phyloP scores from a whole-genome alignment of 2,797 vertebrate species.

The Spheniscus humboldti region DNA sequence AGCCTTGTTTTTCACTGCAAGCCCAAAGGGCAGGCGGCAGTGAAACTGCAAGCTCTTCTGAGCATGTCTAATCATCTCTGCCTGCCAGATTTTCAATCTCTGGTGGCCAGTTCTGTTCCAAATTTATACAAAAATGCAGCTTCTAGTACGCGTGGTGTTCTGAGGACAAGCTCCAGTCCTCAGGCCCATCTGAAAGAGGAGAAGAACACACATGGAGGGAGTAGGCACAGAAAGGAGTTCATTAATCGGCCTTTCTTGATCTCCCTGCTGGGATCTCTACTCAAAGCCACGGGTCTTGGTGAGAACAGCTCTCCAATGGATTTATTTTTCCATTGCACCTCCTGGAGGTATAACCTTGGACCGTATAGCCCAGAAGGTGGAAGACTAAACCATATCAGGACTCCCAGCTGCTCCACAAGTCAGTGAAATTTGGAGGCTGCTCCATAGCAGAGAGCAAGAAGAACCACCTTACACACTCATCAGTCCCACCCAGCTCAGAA shows the following conservation, averaged over 20 bases:
- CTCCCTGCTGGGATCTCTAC: background rate
- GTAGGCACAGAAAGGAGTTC: background rate
- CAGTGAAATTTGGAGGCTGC: background rate
- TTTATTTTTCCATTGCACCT: background rate
- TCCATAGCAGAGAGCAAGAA: background rate
- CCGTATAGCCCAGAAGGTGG: background rate
- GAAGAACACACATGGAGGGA: background rate
- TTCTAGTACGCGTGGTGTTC: background rate
- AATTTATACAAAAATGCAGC: background rate
- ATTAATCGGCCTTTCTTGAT: background rate
- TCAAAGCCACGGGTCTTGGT: background rate
- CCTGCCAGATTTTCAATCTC: slow-evolving; percentile 6
- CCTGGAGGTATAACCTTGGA: background rate
- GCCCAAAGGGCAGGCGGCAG: slow-evolving; percentile 34
- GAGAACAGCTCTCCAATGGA: background rate
- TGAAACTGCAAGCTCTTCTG: slow-evolving; percentile 31
- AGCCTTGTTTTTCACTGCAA: slow-evolving; percentile 29
- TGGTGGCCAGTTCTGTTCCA: background rate
- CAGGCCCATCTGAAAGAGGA: background rate
- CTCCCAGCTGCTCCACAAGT: background rate
- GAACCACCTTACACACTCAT: background rate
- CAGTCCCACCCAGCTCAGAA: background rate
- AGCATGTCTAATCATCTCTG: slow-evolving; percentile 47
- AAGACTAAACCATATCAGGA: background rate
- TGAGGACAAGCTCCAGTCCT: background rate